These are phyloP conservation scores for Drosophila albomicans DNA, from an alignment of 1,140 invertebrate species.

Conservation along the genomic window DNA sequence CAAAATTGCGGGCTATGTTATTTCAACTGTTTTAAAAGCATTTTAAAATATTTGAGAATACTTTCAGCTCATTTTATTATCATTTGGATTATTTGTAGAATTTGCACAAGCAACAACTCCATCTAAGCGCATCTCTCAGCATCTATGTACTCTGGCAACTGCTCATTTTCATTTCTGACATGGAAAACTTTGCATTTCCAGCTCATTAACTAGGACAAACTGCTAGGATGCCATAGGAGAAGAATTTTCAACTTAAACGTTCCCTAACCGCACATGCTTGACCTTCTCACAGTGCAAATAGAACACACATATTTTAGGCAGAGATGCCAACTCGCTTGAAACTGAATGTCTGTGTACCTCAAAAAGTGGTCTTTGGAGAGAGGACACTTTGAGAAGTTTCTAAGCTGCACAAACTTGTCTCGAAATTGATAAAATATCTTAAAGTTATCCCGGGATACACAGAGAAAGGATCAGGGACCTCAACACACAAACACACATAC, in stretches of 20 bases:
- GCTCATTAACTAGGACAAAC: conserved; percentile 76
- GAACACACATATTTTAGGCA: conserved; percentile 46
- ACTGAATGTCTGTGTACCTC: conserved; percentile 26
- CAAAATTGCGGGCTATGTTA: not conserved
- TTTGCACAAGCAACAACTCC: conserved; percentile 9
- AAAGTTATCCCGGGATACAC: conserved; percentile 65
- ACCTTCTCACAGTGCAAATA: conserved; percentile 61
- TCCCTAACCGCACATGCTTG: conserved; percentile 52
- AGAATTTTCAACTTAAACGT: conserved; percentile 24
- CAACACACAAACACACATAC: not conserved
- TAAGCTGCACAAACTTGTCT: conserved; percentile 63
- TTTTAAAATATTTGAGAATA: not conserved
- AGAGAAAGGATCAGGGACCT: conserved; percentile 36
- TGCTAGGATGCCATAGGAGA: conserved; percentile 32
- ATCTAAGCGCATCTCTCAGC: not conserved
- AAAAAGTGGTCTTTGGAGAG: conserved; percentile 6
- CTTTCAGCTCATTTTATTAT: conserved; percentile 18
- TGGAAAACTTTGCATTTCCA: conserved; percentile 71
- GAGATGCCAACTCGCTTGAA: conserved; percentile 36
- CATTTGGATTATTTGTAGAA: conserved; percentile 13
- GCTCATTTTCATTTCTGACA: conserved; percentile 24
- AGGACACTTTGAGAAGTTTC: conserved; percentile 61
- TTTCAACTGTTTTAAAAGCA: conserved; percentile 14
- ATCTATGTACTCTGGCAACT: not conserved
- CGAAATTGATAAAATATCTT: conserved; percentile 80